phyloP scores from a whole-genome alignment of 2,797 vertebrate species.

The Leucoraja ocellata region DNA sequence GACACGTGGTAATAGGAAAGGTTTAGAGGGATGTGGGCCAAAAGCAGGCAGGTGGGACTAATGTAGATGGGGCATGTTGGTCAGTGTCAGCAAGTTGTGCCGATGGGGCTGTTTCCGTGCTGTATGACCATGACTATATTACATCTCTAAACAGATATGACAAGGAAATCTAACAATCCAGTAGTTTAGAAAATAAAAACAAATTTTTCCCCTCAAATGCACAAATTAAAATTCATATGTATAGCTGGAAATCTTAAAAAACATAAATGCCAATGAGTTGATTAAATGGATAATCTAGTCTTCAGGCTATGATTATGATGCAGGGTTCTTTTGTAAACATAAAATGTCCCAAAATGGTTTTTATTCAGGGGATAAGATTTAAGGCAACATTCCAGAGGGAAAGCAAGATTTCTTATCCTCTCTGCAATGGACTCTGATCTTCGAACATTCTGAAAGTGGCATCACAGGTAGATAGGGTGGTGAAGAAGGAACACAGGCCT shows the following conservation, averaged over 20 bases:
- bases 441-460: too few relatives aligned
- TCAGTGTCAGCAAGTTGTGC: too few relatives aligned
- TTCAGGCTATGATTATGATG: not conserved
- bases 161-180: not conserved
- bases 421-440: not conserved
- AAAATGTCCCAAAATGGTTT: not conserved
- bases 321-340: not conserved
- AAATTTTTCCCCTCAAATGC: not conserved
- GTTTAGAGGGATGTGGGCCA: too few relatives aligned
- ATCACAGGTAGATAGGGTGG: too few relatives aligned
- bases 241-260: not conserved
- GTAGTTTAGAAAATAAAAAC: not conserved
- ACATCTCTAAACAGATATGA: too few relatives aligned
- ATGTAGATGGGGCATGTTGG: too few relatives aligned
- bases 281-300: conserved; percentile 18
- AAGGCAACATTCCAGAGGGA: not conserved
- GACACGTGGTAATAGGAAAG: too few relatives aligned
- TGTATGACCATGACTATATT: too few relatives aligned
- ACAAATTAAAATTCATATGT: not conserved
- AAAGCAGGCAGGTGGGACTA: too few relatives aligned
- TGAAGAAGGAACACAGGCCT: too few relatives aligned
- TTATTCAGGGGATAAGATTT: not conserved
- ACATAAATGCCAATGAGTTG: conserved; percentile 20
- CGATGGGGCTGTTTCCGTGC: too few relatives aligned
- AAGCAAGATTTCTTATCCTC: not conserved